A percentile compares a stretch with the other conserved stretches of the same genome.
These are phyloP conservation scores for Noturus placidus DNA, from an alignment of 2,113 vertebrate species.

Conservation along the genomic window DNA sequence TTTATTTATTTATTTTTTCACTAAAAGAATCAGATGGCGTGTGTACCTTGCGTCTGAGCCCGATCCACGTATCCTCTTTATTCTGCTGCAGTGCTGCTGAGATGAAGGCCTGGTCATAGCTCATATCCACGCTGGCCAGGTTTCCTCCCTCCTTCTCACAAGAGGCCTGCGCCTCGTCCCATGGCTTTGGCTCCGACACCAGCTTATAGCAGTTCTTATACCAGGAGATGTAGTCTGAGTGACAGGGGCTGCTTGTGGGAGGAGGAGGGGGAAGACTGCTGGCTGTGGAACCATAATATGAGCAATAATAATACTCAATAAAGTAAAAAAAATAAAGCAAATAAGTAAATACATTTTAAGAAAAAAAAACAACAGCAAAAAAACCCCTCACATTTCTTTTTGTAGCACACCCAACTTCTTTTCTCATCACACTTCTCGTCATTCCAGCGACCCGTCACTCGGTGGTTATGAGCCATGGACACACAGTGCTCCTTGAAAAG, in stretches of 20 bases:
- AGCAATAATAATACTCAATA: neutral
- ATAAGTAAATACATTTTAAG: too few species aligned
- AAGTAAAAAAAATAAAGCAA: neutral
- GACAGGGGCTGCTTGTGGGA: slow-evolving; percentile 66
- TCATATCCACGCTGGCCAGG: slow-evolving; percentile 75
- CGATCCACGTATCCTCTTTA: slow-evolving; percentile 71
- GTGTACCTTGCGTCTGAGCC: slow-evolving; percentile 62
- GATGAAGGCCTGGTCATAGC: slow-evolving; percentile 77
- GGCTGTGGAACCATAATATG: slow-evolving; percentile 54
- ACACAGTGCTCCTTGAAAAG: slow-evolving; percentile 71
- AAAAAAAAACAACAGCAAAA: neutral
- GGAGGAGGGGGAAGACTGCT: slow-evolving; percentile 64
- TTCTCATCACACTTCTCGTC: slow-evolving; percentile 65
- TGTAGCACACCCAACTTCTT: slow-evolving; percentile 73
- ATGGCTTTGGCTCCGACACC: slow-evolving; percentile 62
- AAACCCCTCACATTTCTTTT: slow-evolving; percentile 69
- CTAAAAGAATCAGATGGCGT: neutral
- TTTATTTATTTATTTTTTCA: neutral
- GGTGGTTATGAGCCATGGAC: slow-evolving; percentile 60
- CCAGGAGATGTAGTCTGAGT: slow-evolving; percentile 68
- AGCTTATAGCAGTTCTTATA: slow-evolving; percentile 74
- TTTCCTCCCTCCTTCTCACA: slow-evolving; percentile 63
- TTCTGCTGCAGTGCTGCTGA: slow-evolving; percentile 67
- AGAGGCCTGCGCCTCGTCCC: slow-evolving; percentile 64
- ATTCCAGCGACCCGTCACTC: slow-evolving; percentile 70